Evolutionary conservation across 2,113 vertebrate species (phyloP), one percentile per base, ranked within the genome.

Genomic region (Equus przewalskii): DNA sequence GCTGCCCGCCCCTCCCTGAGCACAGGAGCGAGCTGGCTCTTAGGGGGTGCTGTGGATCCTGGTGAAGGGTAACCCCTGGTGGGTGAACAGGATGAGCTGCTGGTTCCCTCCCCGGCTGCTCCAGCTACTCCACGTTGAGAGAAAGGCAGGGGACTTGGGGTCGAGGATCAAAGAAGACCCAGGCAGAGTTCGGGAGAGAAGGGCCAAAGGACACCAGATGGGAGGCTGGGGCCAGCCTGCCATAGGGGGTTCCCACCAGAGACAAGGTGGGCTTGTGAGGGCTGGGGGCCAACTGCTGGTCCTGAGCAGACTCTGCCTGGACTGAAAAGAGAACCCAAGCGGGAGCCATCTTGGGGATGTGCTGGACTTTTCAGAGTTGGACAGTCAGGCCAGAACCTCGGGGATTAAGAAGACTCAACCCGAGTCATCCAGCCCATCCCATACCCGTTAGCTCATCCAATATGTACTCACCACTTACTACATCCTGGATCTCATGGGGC

Each of bases 11-110:
- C 41, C n/a, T 49, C 80, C 79, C 78, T 2, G 65, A 70, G 58
- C 64, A 28, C n/a, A 87, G 79, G 18, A 22, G 69, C 62, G 36
- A n/a, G 86, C 6, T 0, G 10, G 44, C 70, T 54, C 56, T 33
- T 44, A 30, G 41, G 5, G 9, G 60, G 60, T 0, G 2, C 33
- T 0, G 12, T 2, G 4, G 69, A 15, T 41, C 70, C 56, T 78
- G 0, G 6, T 75, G 41, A 75, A 60, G 56, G 58, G 22, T 62
- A 89, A 58, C 72, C 76, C 80, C 58, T 7, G 28, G 70, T 46
- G 49, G 51, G 92, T 72, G 69, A 93, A 76, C 30, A 86, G 67
- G 78, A 56, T 73, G 67, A 85, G 67, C 85, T 65, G 21, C 70
- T 19, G 51, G 51, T 49, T 88, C 44, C 92, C 60, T 91, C 67